Base-by-base conservation (phyloP, 2,888 invertebrate genomes). In the Drosophila hamatofila region DNA sequence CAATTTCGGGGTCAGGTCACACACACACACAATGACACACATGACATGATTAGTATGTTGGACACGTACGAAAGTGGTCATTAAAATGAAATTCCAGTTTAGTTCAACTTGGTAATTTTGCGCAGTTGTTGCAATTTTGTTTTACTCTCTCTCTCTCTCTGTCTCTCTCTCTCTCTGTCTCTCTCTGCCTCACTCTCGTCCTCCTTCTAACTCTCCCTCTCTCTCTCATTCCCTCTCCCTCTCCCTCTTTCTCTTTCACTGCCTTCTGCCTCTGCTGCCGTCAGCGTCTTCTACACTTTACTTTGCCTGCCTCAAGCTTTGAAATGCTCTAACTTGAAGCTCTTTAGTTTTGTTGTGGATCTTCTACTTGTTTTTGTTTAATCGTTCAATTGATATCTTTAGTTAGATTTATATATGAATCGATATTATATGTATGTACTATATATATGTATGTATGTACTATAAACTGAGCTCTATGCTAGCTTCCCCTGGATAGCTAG, bases 11-110 rank as follows among this genome's bases (percentile, higher is more conserved):
- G 66, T 73, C 69, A 80, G 65, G 60, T 66, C 78, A 59, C 65
- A 68, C 66, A 82, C 51, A 64, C 44, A 49, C 37, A 58, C 41
- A 55, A 23, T 46, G 25, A 61, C 25, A 71, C 80, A 81, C 66
- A 88, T 83, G 83, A 83, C 85, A 86, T 85, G 81, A 91, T 91
- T 91, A 90, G 91, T 85, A 91, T 90, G 90, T 90, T 87, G 75
- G 83, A 87, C 91, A 91, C 91, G 91, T 91, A 90, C 83, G 80
- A 84, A 91, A 91, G 90, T 90, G 91, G 91, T 91, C 90, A 91
- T 91, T 91, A 91, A 91, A 91, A 90, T 87, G 80, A 82, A 89
- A 90, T 85, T 88, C 88, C 78, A 87, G 87, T 87, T 87, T 83
- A 83, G 85, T 87, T 89, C 85, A 87, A 88, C 84, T 88, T 88